These are phyloP conservation scores for Poecilus cupreus DNA, from an alignment of 2,888 invertebrate species.

Conservation along the genomic window DNA sequence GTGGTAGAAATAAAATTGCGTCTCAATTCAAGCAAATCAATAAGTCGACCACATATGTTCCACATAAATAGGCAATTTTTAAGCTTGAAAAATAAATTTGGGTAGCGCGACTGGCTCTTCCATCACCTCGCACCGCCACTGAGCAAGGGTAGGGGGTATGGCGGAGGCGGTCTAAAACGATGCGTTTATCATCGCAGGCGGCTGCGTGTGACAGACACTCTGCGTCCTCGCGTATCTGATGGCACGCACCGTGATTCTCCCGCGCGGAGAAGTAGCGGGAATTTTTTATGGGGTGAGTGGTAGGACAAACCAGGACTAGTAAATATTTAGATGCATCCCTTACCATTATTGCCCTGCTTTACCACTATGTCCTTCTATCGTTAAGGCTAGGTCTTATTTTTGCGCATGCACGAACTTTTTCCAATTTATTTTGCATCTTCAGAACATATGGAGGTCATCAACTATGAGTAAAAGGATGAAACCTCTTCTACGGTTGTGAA, in stretches of 20 bases:
- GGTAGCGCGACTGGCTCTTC: constrained; percentile 4
- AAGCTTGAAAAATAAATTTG: constrained; percentile 40
- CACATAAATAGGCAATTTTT: constrained; percentile 47
- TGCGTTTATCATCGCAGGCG: constrained; percentile 52
- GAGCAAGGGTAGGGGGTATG: background rate
- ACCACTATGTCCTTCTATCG: no score
- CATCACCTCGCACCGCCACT: constrained; percentile 12
- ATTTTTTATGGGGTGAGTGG: no score
- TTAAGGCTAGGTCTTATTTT: no score
- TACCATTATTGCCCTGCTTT: no score
- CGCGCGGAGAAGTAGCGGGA: background rate
- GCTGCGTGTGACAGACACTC: constrained; percentile 52
- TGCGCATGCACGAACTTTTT: no score
- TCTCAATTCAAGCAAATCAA: constrained; percentile 35
- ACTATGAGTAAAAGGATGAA: no score
- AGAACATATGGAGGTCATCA: no score
- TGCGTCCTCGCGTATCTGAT: constrained; percentile 6
- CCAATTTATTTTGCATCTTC: no score
- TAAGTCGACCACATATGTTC: constrained; percentile 37
- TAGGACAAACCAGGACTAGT: no score
- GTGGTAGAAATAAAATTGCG: constrained; percentile 29
- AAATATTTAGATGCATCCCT: no score
- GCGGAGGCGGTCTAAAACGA: constrained; percentile 33
- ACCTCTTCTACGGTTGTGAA: no score
- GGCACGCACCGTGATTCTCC: constrained; percentile 29